Conservation (phyloP, 1,140 invertebrate species). For the Potamilus streckersoni region DNA sequence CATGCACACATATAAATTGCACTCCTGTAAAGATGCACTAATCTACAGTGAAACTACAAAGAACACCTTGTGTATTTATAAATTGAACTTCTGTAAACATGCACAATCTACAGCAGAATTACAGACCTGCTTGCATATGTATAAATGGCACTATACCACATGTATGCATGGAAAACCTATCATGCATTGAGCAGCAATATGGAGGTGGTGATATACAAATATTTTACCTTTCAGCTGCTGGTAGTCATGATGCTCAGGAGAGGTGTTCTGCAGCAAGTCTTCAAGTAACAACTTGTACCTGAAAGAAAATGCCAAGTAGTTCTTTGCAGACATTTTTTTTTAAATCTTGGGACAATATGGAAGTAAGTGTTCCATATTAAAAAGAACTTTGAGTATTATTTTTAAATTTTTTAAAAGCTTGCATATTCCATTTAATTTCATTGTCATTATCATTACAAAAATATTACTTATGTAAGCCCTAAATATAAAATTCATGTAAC, state of each 20-base stretch:
- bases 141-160: neutral
- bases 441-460: neutral
- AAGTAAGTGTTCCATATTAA: no score
- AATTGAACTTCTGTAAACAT: no score
- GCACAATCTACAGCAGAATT: no score
- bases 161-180: neutral
- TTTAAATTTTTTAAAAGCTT: neutral
- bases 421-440: neutral
- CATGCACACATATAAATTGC: no score
- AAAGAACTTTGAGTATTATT: no score
- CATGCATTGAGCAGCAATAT: neutral
- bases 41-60: no score
- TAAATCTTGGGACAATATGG: no score
- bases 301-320: slow-evolving; percentile 2
- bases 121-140: no score
- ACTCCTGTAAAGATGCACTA: no score
- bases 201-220: neutral
- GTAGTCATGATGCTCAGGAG: slow-evolving; percentile 74
- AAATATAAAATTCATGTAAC: no score
- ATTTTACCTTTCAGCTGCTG: slow-evolving; percentile 58
- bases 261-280: slow-evolving; percentile 77
- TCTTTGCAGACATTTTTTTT: neutral
- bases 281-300: slow-evolving; percentile 78
- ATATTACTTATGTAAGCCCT: no score
- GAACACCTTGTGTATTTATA: no score